Conservation (phyloP, 1,140 invertebrate genomes). For the Notospermus geniculatus region DNA sequence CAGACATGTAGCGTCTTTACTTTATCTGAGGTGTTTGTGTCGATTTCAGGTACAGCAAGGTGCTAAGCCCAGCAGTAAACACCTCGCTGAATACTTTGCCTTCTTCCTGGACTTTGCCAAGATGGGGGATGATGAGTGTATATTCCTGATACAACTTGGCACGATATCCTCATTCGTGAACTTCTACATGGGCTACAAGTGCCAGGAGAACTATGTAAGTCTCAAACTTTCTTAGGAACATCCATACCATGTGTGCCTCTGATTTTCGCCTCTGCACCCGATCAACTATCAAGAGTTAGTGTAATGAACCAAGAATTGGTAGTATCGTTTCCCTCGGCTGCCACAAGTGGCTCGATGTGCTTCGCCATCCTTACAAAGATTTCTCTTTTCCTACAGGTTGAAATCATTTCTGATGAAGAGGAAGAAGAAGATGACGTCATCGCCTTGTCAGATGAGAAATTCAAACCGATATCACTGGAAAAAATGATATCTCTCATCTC, state of each 20-base stretch:
- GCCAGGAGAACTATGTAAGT: slow-evolving; percentile 51
- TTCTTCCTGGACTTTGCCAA: slow-evolving; percentile 90
- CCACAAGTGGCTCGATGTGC: too few relatives aligned
- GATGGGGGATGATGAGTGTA: slow-evolving; percentile 88
- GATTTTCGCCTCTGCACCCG: too few relatives aligned
- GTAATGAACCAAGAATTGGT: too few relatives aligned
- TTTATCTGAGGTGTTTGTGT: too few relatives aligned
- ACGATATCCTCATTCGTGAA: slow-evolving; percentile 85
- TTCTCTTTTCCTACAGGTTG: slow-evolving; percentile 45
- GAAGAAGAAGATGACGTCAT: slow-evolving; percentile 72
- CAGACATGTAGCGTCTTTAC: too few relatives aligned
- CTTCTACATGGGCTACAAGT: slow-evolving; percentile 72
- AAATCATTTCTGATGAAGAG: slow-evolving; percentile 65
- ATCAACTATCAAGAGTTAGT: too few relatives aligned
- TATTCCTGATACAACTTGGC: slow-evolving; percentile 81
- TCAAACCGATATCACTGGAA: slow-evolving; percentile 84
- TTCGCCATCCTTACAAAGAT: too few relatives aligned
- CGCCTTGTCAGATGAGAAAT: slow-evolving; percentile 68
- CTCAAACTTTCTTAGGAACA: too few relatives aligned
- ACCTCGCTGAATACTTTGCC: slow-evolving; percentile 88
- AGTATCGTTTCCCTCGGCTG: too few relatives aligned
- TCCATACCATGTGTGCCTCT: too few relatives aligned
- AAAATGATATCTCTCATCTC: slow-evolving; percentile 93
- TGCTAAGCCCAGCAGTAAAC: slow-evolving; percentile 62
- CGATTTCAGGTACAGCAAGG: slow-evolving; percentile 75